Conservation (phyloP, 2,797 vertebrate genomes). For the Aulostomus chinensis region DNA sequence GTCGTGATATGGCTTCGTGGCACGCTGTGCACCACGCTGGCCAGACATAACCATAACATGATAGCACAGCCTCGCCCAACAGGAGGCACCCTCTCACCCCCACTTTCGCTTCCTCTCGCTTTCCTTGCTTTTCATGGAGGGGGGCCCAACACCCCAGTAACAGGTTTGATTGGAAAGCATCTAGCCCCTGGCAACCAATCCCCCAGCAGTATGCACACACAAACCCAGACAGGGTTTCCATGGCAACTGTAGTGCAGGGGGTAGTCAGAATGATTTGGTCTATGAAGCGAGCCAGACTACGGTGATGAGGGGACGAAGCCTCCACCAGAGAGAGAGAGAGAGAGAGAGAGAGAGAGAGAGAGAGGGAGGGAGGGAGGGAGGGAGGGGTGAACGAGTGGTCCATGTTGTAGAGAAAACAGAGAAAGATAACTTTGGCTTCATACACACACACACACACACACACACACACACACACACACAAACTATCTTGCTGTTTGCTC, state of each 20-base stretch:
- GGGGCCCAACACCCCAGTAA: constrained; percentile 69
- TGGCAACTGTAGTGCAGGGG: constrained; percentile 76
- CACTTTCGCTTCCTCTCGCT: constrained; percentile 18
- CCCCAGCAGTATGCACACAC: constrained; percentile 60
- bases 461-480: no score
- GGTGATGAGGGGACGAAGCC: constrained; percentile 64
- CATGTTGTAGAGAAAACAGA: constrained; percentile 17
- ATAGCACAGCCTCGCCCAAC: constrained; percentile 41
- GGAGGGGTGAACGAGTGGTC: constrained; percentile 5
- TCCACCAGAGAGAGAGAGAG: constrained; percentile 31
- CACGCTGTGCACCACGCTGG: not conserved
- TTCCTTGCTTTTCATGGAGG: constrained; percentile 32
- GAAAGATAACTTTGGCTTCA: not conserved
- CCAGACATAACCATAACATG: constrained; percentile 28
- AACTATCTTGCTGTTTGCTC: not conserved
- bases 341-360: constrained; percentile 15
- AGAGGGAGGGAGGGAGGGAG: constrained; percentile 1
- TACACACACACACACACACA: no score
- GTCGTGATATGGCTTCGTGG: not conserved
- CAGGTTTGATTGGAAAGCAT: constrained; percentile 83
- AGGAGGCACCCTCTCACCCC: constrained; percentile 53
- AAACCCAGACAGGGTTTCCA: constrained; percentile 66
- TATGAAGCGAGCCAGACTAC: constrained; percentile 63
- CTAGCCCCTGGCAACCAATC: constrained; percentile 81
- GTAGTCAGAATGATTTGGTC: constrained; percentile 76